These are phyloP conservation scores for Anisognathus igniventris DNA, from an alignment of 2,797 vertebrate genomes.

Conservation along the genomic window DNA sequence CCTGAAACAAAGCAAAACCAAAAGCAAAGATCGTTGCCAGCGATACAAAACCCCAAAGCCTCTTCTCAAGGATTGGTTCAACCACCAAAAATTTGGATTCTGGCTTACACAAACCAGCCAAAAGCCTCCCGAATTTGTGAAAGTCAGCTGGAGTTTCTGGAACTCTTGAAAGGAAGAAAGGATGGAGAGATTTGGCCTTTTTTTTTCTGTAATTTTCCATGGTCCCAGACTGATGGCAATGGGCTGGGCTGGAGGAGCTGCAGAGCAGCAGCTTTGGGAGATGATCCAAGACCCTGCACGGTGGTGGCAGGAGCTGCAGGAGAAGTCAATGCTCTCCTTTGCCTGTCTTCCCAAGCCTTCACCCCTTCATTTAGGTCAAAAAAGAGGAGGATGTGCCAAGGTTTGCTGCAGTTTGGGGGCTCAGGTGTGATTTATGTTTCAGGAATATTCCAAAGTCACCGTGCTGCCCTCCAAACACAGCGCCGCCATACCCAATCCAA, in stretches of 20 bases:
- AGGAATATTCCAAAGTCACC: not conserved
- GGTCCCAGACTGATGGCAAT: not conserved
- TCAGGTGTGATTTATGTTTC: not conserved
- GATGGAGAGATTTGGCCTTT: not conserved
- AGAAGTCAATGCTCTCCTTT: not conserved
- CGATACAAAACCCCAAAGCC: not conserved
- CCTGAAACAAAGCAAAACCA: slow-evolving; percentile 27
- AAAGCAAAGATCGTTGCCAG: not conserved
- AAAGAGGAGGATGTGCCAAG: not conserved
- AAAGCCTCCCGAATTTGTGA: not conserved
- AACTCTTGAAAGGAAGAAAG: not conserved
- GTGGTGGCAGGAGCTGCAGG: rapidly evolving
- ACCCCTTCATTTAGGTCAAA: not conserved
- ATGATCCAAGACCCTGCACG: rapidly evolving
- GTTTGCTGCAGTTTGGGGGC: not conserved
- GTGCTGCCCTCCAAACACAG: not conserved
- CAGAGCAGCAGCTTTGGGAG: not conserved
- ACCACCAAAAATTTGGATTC: slow-evolving; percentile 10
- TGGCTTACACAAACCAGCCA: not conserved
- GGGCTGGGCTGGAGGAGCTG: not conserved
- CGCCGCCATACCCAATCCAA: rapidly evolving
- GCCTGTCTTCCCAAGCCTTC: not conserved
- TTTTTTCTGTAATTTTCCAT: not conserved
- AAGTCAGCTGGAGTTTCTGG: slow-evolving; percentile 18
- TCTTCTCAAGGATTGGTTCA: not conserved